Evolutionary conservation across 2,113 vertebrate species (phyloP).

Genomic region (Rhinolophus ferrumequinum): DNA sequence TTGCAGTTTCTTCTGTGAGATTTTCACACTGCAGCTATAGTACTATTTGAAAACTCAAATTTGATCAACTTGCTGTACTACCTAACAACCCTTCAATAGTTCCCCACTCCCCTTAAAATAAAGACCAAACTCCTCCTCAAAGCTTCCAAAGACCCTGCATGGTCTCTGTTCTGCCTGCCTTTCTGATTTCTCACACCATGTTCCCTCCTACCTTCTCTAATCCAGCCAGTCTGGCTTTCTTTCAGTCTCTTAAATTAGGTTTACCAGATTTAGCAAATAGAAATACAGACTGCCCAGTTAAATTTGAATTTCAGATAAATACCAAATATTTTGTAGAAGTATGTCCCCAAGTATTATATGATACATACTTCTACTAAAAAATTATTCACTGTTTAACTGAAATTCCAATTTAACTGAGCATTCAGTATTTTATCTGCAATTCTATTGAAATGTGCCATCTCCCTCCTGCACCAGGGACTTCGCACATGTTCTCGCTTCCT

Average conservation of each 20-base stretch:
- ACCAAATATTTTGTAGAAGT: neutral
- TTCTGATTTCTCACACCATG: neutral
- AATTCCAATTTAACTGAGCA: constrained; percentile 24
- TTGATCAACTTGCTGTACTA: neutral
- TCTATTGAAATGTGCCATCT: neutral
- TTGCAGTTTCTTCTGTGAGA: neutral
- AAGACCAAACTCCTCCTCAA: neutral
- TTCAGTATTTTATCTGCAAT: constrained; percentile 3
- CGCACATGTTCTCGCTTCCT: neutral
- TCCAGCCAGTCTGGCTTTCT: neutral
- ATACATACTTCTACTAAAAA: neutral
- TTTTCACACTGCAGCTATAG: neutral
- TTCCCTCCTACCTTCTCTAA: neutral
- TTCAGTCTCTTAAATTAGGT: neutral
- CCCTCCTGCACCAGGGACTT: neutral
- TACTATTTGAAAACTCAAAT: neutral
- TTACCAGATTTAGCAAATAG: constrained; percentile 25
- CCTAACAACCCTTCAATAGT: neutral
- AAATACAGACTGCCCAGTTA: neutral
- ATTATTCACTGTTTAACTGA: constrained; percentile 1
- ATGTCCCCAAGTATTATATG: neutral
- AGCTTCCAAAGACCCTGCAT: neutral
- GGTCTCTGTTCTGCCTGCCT: neutral
- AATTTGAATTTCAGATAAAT: constrained; percentile 36
- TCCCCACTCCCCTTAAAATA: constrained; percentile 1